Base-by-base conservation (phyloP, 2,113 vertebrate genomes). In the Miniopterus natalensis region DNA sequence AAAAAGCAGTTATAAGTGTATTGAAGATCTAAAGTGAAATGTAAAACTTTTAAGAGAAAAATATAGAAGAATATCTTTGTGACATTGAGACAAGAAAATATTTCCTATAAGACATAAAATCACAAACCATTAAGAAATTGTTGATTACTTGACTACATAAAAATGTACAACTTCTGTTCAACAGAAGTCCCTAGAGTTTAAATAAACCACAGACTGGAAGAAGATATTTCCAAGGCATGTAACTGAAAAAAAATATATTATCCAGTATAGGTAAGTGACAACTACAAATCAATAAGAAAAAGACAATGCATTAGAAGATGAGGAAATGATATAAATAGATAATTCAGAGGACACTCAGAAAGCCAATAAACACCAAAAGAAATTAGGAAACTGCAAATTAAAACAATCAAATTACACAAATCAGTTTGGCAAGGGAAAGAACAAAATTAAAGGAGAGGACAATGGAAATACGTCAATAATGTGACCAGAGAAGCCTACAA, bases 151-250 rank as follows among this genome's bases (percentile, higher is more conserved):
- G 45, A 21, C 68, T 29, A 49, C 29, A 11, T n/a, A 61, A 70
- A 68, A 59, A 57, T 49, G 3, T 66, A 49, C 17, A 49, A 20
- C 77, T 83, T 66, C 40, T 47, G 57, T 57, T 68, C 51, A n/a
- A 49, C 9, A 49, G 17, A 66, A 84, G 45, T 94, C 51, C 42
- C 49, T 70, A 51, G 61, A 84, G 14, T 61, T 84, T 66, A 90
- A 90, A 49, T n/a, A 61, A 70, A 31, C 40, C 78, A 75, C 93
- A 90, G n/a, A 10, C 42, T 68, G 51, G 40, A 18, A 68, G 23
- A 78, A n/a, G 42, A 25, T 77, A 68, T 70, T 84, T 70, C 79
- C 42, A 94, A 84, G 90, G 42, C 71, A 77, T 20, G 20, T 68
- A 84, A 70, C 71, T 68, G 59, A 59, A 51, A 57, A 88, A 55